These are phyloP conservation scores for Coreius guichenoti DNA, from an alignment of 2,797 vertebrate genomes.

Conservation along the genomic window DNA sequence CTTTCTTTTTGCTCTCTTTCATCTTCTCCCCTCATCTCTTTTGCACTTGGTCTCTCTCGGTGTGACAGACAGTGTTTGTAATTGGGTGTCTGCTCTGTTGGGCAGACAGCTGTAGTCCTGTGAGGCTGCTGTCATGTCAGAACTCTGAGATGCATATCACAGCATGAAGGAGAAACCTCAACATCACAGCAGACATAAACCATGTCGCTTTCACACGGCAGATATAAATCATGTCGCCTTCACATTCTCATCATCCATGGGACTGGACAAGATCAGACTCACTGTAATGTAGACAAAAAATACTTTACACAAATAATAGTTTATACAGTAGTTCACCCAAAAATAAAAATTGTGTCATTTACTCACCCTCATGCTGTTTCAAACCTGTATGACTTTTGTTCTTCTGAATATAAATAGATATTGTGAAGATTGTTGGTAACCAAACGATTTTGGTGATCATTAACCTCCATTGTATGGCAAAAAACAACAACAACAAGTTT, in stretches of 20 bases:
- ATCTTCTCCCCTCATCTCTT: conserved; percentile 22
- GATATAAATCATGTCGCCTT: conserved; percentile 6
- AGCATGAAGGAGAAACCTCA: conserved; percentile 37
- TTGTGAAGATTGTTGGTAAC: not conserved
- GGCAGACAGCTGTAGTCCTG: conserved; percentile 47
- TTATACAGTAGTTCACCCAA: not conserved
- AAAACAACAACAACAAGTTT: not conserved
- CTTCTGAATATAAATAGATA: not conserved
- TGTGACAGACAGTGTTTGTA: conserved; percentile 53
- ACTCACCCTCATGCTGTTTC: not conserved
- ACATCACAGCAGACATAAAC: conserved; percentile 33
- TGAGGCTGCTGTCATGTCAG: conserved; percentile 46
- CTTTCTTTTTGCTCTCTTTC: conserved; percentile 23
- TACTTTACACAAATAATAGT: not conserved
- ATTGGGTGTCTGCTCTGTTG: conserved; percentile 46
- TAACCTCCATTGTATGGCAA: not conserved
- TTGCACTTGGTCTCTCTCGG: conserved; percentile 30
- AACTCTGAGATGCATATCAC: conserved; percentile 43
- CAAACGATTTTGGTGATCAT: not conserved
- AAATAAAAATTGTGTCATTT: not conserved
- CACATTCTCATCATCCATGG: conserved; percentile 7
- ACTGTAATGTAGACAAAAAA: not conserved
- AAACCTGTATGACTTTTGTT: not conserved
- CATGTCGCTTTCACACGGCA: not conserved
- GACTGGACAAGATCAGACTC: conserved; percentile 8